These are phyloP conservation scores for Drosophila paranaensis DNA, from an alignment of 2,888 invertebrate genomes.

Conservation along the genomic window DNA sequence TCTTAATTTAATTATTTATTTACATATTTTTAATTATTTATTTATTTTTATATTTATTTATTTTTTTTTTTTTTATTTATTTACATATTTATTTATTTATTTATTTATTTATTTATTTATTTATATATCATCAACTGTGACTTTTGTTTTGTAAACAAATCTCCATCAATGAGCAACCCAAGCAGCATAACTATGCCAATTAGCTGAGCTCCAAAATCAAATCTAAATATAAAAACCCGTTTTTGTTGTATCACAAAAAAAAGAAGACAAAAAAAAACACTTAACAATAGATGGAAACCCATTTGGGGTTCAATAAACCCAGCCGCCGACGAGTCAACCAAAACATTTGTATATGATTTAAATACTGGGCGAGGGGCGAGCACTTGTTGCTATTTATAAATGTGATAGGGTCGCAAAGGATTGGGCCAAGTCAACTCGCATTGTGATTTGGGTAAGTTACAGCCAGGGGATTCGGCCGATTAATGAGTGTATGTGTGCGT, in stretches of 20 bases:
- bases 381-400: slow-evolving; percentile 66
- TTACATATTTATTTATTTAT: background rate
- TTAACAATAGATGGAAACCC: slow-evolving; percentile 15
- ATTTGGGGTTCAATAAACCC: slow-evolving; percentile 30
- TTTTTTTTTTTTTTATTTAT: no score
- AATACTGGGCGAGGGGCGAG: slow-evolving; percentile 24
- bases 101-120: background rate
- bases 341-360: slow-evolving; percentile 42
- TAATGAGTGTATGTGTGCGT: slow-evolving; percentile 14
- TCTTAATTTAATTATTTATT: no score
- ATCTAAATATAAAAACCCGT: slow-evolving; percentile 7
- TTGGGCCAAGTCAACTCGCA: slow-evolving; percentile 4
- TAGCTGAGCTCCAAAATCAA: slow-evolving; percentile 2
- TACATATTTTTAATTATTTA: no score
- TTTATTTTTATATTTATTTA: no score
- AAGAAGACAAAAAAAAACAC: background rate
- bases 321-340: slow-evolving; percentile 30
- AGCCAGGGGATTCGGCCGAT: slow-evolving; percentile 6
- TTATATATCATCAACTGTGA: background rate
- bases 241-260: background rate
- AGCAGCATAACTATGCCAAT: slow-evolving; percentile 24
- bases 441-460: background rate
- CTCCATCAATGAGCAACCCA: background rate
- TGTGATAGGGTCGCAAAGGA: slow-evolving; percentile 22
- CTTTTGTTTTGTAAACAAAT: background rate